These are phyloP conservation scores for Drosophila picticornis DNA, from an alignment of 2,888 invertebrate genomes.

Conservation along the genomic window DNA sequence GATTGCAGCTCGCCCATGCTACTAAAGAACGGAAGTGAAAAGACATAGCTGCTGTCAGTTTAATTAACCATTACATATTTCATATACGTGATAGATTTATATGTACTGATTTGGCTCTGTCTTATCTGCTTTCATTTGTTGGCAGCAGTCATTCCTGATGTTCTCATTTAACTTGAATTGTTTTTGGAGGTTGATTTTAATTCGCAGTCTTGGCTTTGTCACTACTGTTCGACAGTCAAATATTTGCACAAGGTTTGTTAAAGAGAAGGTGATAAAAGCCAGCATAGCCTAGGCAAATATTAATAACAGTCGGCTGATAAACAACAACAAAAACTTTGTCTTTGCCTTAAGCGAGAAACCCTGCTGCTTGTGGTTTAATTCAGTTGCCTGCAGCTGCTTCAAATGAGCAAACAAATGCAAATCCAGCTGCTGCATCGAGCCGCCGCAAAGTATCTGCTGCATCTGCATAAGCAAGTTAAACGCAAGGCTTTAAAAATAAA, in stretches of 20 bases:
- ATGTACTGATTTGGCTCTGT: background rate
- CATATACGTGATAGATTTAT: background rate
- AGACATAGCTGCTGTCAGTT: background rate
- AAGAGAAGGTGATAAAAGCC: slow-evolving; percentile 19
- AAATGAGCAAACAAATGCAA: slow-evolving; percentile 59
- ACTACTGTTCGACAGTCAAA: background rate
- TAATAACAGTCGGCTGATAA: slow-evolving; percentile 49
- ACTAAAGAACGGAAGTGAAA: background rate
- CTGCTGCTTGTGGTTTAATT: slow-evolving; percentile 56
- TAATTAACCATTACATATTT: slow-evolving; percentile 2
- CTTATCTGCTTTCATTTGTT: background rate
- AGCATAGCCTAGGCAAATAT: slow-evolving; percentile 48
- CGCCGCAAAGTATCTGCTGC: slow-evolving; percentile 6
- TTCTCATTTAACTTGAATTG: background rate
- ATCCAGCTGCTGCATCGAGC: slow-evolving; percentile 14
- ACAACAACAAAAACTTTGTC: slow-evolving; percentile 48
- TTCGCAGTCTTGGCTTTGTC: background rate
- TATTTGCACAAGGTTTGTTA: slow-evolving; percentile 10
- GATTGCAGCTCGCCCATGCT: slow-evolving; percentile 1
- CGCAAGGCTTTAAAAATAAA: slow-evolving; percentile 32
- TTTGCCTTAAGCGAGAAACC: slow-evolving; percentile 26
- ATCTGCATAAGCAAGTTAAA: slow-evolving; percentile 34
- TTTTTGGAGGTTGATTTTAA: background rate
- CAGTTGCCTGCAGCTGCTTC: slow-evolving; percentile 42
- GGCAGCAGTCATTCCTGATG: background rate